phyloP scores from a whole-genome alignment of 1,140 invertebrate species.

The Aphidius ervi region DNA sequence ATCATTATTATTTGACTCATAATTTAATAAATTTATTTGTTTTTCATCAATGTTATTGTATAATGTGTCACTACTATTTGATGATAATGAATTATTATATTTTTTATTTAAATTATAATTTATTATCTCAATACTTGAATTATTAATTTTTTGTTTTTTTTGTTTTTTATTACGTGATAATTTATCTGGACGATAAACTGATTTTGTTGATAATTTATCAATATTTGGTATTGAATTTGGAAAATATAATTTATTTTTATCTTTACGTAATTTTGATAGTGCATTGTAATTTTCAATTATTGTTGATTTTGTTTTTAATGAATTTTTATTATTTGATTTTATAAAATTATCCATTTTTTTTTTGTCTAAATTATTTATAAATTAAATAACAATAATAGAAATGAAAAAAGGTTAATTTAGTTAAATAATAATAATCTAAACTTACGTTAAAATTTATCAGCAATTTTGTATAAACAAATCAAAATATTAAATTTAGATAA shows the following conservation, averaged over 20 bases:
- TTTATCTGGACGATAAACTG: slow-evolving; percentile 3
- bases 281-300: slow-evolving; percentile 2
- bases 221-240: slow-evolving; percentile 9
- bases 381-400: too few species aligned
- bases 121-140: neutral
- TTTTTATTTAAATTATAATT: neutral
- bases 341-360: neutral
- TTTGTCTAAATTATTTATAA: too few species aligned
- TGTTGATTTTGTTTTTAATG: neutral
- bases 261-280: neutral
- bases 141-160: neutral
- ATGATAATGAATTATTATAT: neutral
- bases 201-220: neutral
- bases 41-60: too few species aligned
- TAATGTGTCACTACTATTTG: too few species aligned
- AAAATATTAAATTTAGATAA: too few species aligned
- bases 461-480: too few species aligned
- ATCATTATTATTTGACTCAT: slow-evolving; percentile 1
- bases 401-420: too few species aligned
- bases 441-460: too few species aligned
- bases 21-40: slow-evolving; percentile 9
- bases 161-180: neutral
- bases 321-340: neutral
- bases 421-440: too few species aligned
- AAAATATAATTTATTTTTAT: slow-evolving; percentile 5